These are phyloP conservation scores for Dipodomys merriami DNA, from an alignment of 2,113 vertebrate species.

Conservation along the genomic window DNA sequence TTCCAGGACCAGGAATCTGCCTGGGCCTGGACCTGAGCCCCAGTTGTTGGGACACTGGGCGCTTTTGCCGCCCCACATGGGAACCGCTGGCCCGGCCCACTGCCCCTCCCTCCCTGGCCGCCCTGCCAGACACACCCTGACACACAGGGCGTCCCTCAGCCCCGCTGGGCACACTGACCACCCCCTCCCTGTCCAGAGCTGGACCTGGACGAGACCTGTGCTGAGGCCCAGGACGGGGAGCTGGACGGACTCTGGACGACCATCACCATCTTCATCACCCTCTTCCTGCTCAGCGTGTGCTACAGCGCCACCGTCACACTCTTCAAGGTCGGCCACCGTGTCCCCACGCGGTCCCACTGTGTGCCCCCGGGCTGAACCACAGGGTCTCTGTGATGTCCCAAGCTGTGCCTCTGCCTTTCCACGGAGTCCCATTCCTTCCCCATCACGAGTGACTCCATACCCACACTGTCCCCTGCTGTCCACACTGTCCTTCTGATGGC, in stretches of 20 bases:
- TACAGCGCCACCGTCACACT: conserved; percentile 79
- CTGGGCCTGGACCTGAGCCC: not conserved
- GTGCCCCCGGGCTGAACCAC: too few species aligned
- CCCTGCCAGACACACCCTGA: not conserved
- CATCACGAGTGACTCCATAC: too few species aligned
- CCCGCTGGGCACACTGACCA: not conserved
- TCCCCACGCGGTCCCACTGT: not conserved
- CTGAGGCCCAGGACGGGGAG: conserved; percentile 51
- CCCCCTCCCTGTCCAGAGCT: conserved; percentile 52
- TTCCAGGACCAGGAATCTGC: too few species aligned
- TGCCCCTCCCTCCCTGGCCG: not conserved
- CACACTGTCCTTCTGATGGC: not conserved
- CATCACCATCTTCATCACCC: conserved; percentile 81
- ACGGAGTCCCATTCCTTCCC: not conserved
- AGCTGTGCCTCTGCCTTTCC: not conserved
- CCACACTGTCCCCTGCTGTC: not conserved
- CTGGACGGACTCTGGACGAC: conserved; percentile 79
- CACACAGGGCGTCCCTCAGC: not conserved
- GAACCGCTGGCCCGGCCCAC: not conserved
- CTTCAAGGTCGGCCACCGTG: conserved; percentile 75
- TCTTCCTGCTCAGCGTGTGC: conserved; percentile 83
- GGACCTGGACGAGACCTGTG: conserved; percentile 15
- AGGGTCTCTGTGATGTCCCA: not conserved
- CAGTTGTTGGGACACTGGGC: not conserved
- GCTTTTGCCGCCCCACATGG: not conserved